Base-by-base conservation (phyloP, 2,888 invertebrate species). In the Xestia ashworthii region DNA sequence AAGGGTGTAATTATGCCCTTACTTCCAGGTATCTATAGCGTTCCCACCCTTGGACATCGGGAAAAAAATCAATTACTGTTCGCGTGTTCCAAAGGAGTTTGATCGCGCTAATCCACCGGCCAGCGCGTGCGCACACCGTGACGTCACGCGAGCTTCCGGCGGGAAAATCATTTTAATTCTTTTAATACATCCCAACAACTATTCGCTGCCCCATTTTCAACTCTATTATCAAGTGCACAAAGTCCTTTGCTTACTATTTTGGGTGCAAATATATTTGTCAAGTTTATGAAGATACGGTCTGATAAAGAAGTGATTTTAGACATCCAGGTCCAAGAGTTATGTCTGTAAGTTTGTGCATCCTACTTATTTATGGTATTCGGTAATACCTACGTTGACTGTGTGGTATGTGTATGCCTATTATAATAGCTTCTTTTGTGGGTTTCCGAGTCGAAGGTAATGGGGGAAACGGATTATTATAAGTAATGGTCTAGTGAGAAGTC, bases 141-240 rank as follows among this genome's bases (percentile, higher is more conserved):
- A 92, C 93, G 90, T 93, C 93, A 93, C 93, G 93, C 93, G 89
- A 93, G 91, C 92, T 92, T 91, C 92, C 92, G 92, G 88, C 92
- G 91, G 89, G 90, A 89, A 92, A 89, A 91, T 90, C 89, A 91
- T 91, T 91, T 88, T 82, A 87, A 85, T 86, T 87, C 67, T 83
- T 87, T 78, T 88, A 89, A 88, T 89, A 85, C 89, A 86, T 80
- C 85, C 83, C 77, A 84, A 71, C 84, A 86, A 84, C 64, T 58
- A 62, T 44, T 60, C 71, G 71, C 60, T 74, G 74, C 74, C 74
- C 77, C 32, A 91, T 79, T 87, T 60, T 78, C 66, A 66, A 84
- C 89, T 85, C 48, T 92, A 89, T 76, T 41, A 1, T 38, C 14
- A 19, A 19, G 8, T 1, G 0, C 8, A 60, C 86, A 87, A 64